Percentiles rank a stretch among this genome's conserved stretches.
Evolutionary conservation across 2,888 invertebrate species (phyloP).

Genomic region (Nymphalis polychloros): DNA sequence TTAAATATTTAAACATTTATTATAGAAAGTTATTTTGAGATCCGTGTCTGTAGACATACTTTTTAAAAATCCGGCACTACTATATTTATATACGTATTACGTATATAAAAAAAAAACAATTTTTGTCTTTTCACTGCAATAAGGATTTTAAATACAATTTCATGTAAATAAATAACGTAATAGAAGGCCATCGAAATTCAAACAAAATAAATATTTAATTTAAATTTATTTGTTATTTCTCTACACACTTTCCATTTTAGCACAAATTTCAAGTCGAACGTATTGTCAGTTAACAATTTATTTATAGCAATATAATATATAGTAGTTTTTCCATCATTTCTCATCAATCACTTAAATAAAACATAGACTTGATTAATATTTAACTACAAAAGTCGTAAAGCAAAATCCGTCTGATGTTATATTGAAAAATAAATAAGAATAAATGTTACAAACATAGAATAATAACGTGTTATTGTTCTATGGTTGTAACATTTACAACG

Average conservation of each 20-base stretch:
- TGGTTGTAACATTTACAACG: no score
- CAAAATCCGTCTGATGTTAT: not conserved
- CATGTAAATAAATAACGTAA: not conserved
- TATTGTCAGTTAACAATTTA: conserved; percentile 12
- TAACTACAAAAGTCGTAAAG: not conserved
- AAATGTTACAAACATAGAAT: no score
- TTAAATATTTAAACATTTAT: no score
- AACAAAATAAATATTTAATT: conserved; percentile 22
- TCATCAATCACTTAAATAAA: not conserved
- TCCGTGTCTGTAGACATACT: no score
- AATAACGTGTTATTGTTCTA: no score
- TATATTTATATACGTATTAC: no score
- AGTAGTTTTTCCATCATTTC: not conserved
- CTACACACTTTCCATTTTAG: conserved; percentile 34
- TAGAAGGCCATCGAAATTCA: not conserved
- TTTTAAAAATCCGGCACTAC: no score
- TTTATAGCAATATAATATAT: not conserved
- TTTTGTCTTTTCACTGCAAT: no score
- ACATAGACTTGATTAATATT: not conserved
- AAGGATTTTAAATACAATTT: no score
- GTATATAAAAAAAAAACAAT: no score
- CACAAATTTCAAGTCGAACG: conserved; percentile 16
- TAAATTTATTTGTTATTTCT: conserved; percentile 40
- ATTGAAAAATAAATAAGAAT: not conserved
- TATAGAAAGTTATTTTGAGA: no score